Percentiles rank a stretch among this genome's conserved stretches.
phyloP scores from a whole-genome alignment of 2,797 vertebrate species.

The Gila robusta region DNA sequence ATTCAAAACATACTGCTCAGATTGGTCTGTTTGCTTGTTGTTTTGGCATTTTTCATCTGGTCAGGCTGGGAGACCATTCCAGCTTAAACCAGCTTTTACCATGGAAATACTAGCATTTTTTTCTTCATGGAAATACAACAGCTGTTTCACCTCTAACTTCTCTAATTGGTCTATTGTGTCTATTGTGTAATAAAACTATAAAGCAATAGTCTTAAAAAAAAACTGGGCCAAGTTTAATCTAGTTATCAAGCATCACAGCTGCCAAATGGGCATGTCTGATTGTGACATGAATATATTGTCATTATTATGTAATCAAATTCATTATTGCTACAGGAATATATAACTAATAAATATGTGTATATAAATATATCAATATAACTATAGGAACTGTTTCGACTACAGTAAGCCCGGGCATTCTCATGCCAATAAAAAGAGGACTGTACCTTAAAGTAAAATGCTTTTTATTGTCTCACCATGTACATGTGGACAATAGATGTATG shows the following conservation, averaged over 20 bases:
- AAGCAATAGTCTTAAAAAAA: background rate
- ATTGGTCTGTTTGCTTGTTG: background rate
- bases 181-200: background rate
- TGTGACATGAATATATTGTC: background rate
- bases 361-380: background rate
- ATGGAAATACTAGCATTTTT: background rate
- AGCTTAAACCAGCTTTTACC: background rate
- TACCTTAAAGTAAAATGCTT: slow-evolving; percentile 1
- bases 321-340: background rate
- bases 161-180: background rate
- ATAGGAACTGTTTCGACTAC: background rate
- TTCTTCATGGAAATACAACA: background rate
- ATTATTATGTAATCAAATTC: background rate
- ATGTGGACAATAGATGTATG: background rate
- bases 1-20: background rate
- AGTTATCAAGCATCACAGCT: background rate
- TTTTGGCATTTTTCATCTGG: background rate
- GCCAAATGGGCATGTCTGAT: background rate
- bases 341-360: background rate
- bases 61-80: too few relatives aligned
- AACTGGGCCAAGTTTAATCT: background rate
- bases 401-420: background rate
- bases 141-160: background rate
- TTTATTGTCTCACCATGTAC: background rate
- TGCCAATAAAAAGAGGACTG: slow-evolving; percentile 27